A percentile compares a stretch with the other conserved stretches of the same genome.
phyloP scores from a whole-genome alignment of 2,113 vertebrate genomes.

The Cebus imitator region DNA sequence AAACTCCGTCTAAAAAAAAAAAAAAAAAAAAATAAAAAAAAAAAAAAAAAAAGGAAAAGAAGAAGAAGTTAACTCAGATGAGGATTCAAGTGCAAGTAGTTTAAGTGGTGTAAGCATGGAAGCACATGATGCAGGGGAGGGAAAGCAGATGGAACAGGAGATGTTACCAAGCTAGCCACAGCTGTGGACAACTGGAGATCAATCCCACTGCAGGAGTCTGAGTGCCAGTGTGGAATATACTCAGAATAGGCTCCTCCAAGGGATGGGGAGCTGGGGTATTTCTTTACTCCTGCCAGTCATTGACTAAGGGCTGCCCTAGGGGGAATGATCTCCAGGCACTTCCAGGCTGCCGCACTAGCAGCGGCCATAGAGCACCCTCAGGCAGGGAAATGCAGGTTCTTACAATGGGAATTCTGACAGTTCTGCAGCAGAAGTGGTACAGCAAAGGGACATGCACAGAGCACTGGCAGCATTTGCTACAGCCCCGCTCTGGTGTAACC shows the following conservation, averaged over 20 bases:
- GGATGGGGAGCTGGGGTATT: background rate
- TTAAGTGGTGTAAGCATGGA: background rate
- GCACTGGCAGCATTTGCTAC: background rate
- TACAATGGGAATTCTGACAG: background rate
- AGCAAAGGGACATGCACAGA: background rate
- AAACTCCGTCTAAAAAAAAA: no score
- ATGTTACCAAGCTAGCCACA: background rate
- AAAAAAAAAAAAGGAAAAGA: no score
- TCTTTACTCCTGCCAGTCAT: background rate
- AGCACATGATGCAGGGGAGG: background rate
- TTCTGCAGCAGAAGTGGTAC: background rate
- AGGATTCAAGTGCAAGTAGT: conserved; percentile 20
- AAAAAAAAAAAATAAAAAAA: no score
- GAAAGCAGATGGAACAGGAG: background rate
- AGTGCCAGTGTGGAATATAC: background rate
- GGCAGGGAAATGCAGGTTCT: background rate
- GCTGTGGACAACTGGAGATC: background rate
- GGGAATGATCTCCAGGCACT: background rate
- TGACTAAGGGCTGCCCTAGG: background rate
- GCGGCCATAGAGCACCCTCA: background rate
- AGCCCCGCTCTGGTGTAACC: background rate
- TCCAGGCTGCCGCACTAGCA: background rate
- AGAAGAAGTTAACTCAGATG: background rate
- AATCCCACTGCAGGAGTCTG: background rate
- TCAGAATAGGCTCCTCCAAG: background rate